Percentiles rank a stretch among this genome's conserved stretches.
phyloP scores from a whole-genome alignment of 2,888 invertebrate genomes.

The Cheilosia vulpina region DNA sequence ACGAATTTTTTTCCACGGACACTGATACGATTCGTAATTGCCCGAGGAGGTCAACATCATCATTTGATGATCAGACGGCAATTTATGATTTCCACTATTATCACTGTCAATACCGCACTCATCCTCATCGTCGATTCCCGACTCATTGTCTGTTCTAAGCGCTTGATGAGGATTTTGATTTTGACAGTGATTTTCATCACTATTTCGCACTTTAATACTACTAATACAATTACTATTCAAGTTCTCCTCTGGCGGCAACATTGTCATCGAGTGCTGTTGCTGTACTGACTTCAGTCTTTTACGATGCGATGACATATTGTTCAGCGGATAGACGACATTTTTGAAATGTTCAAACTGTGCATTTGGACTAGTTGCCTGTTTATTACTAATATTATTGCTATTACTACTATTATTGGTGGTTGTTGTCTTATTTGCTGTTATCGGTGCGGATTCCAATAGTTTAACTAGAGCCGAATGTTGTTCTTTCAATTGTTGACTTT shows the following conservation, averaged over 20 bases:
- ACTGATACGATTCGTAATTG: constrained; percentile 80
- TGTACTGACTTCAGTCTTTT: constrained; percentile 78
- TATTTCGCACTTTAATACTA: constrained; percentile 60
- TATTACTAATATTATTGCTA: constrained; percentile 72
- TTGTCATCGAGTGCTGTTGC: constrained; percentile 76
- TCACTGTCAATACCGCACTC: constrained; percentile 77
- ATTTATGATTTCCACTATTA: constrained; percentile 74
- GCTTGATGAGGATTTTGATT: constrained; percentile 36
- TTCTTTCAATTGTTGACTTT: constrained; percentile 85
- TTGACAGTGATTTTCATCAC: constrained; percentile 37
- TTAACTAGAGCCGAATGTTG: constrained; percentile 87
- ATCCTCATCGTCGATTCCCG: constrained; percentile 79
- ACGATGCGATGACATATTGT: constrained; percentile 62
- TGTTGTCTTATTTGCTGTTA: constrained; percentile 77
- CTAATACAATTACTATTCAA: constrained; percentile 31
- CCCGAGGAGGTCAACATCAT: constrained; percentile 47
- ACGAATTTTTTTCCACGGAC: constrained; percentile 84
- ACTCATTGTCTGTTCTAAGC: constrained; percentile 57
- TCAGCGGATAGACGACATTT: constrained; percentile 48
- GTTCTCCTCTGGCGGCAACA: constrained; percentile 76
- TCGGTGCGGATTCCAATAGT: constrained; percentile 86
- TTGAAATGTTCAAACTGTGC: constrained; percentile 62
- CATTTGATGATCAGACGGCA: background rate
- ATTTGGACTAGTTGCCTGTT: constrained; percentile 66
- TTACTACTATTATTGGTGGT: constrained; percentile 57